Conservation (phyloP, 1,140 invertebrate genomes). For the Danaus melanippus region DNA sequence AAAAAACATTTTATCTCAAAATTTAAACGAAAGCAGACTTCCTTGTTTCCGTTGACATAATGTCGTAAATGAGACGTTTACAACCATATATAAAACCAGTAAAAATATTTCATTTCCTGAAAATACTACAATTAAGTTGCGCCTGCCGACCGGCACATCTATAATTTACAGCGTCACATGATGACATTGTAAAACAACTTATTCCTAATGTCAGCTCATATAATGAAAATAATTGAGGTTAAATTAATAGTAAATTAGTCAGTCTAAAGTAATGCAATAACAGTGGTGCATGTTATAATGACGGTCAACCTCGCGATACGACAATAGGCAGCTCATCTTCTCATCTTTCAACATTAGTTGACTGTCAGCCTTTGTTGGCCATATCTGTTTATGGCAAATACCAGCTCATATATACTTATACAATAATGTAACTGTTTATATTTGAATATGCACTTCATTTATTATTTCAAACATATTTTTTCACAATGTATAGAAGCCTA, state of each 20-base stretch:
- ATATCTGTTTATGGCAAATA: constrained; percentile 5
- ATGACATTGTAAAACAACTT: constrained; percentile 59
- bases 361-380: neutral
- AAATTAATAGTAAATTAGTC: constrained; percentile 66
- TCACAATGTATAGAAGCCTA: too few species aligned
- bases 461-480: too few species aligned
- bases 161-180: constrained; percentile 54
- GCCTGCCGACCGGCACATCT: constrained; percentile 33
- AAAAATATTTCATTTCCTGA: constrained; percentile 33
- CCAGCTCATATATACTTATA: neutral
- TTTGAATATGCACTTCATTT: too few species aligned
- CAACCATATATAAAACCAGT: constrained; percentile 26
- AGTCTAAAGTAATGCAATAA: constrained; percentile 62
- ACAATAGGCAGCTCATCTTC: constrained; percentile 23
- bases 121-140: constrained; percentile 36
- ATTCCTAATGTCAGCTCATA: constrained; percentile 53
- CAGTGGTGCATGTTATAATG: constrained; percentile 39
- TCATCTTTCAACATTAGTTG: constrained; percentile 8
- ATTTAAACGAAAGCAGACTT: too few species aligned
- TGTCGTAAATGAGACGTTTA: neutral
- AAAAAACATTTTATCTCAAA: too few species aligned
- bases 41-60: too few species aligned
- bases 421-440: too few species aligned
- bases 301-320: constrained; percentile 38
- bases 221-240: constrained; percentile 65